Percentiles rank a stretch among this genome's conserved stretches.
phyloP scores from a whole-genome alignment of 2,797 vertebrate species.

The Paratrypauchen microcephalus region DNA sequence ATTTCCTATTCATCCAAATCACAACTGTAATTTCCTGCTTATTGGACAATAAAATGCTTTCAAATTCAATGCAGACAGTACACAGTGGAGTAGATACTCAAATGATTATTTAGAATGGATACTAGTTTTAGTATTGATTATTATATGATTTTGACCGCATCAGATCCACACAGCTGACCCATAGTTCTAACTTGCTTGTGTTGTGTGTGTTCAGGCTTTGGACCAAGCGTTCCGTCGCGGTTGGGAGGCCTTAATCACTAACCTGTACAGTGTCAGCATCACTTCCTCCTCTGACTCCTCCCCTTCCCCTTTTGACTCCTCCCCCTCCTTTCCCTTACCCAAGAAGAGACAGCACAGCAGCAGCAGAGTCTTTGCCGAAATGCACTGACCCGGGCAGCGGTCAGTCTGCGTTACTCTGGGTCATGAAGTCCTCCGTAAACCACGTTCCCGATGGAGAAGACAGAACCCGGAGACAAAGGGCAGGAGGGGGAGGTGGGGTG shows the following conservation, averaged over 20 bases:
- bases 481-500: no score
- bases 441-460: no score
- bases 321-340: conserved; percentile 45
- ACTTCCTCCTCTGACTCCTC: conserved; percentile 29
- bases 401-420: background rate
- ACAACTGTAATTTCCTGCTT: background rate
- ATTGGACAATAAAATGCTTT: no score
- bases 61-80: no score
- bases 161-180: no score
- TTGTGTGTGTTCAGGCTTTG: conserved; percentile 62
- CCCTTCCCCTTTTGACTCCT: conserved; percentile 24
- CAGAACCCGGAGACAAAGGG: no score
- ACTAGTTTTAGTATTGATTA: no score
- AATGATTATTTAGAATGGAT: no score
- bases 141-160: no score
- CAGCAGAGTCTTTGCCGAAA: conserved; percentile 50
- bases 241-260: conserved; percentile 79
- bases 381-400: conserved; percentile 37
- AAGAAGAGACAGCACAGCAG: conserved; percentile 38
- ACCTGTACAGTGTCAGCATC: conserved; percentile 79
- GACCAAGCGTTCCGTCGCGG: conserved; percentile 77
- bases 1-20: background rate
- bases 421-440: background rate
- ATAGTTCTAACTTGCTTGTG: background rate
- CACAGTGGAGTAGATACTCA: no score